Base-by-base conservation (phyloP, 2,113 vertebrate species). In the Pogona vitticeps region DNA sequence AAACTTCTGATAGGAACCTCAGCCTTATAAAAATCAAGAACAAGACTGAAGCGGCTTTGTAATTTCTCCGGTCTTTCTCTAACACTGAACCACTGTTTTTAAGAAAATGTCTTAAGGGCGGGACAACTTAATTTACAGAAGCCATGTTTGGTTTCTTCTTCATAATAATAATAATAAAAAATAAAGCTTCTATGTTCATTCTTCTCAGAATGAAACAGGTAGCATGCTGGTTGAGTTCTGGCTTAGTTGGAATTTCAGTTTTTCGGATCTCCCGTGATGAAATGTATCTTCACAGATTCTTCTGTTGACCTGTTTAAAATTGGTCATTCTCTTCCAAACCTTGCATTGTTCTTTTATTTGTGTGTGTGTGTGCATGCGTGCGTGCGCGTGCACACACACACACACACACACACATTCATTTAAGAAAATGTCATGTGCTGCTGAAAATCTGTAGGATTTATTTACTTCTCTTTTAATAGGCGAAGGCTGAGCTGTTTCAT, bases 401-500 rank as follows among this genome's bases (percentile, higher is more conserved):
- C n/a, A 21, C 15, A 8, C 26, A 67, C 20, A 67, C 26, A 67
- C 28, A 28, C n/a, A 21, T 46, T 84, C 31, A 82, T 70, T 63
- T 20, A 4, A 40, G 31, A n/a, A 4, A 63, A 88, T 85, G 86
- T 71, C 90, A n/a, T 81, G 65, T 56, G n/a, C 87, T 86, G 79
- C 91, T 70, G 92, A 76, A 88, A 72, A 78, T 1, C 80, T 76
- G 72, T 9, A 85, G 86, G 89, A 1, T 90, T 26, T 75, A 21
- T 40, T 21, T 40, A 38, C 38, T 72, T 36, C 36, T 72, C n/a
- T 92, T 84, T 92, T 92, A 93, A 87, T 89, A 80, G 52, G 81
- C 12, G 91, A 93, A 93, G 94, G 94, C 46, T 10, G 46, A 52
- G 46, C 46, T 93, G 95, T 95, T 36, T 91, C 86, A 92, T 75